These are phyloP conservation scores for Dermatemys mawii DNA, from an alignment of 2,113 vertebrate genomes.

Conservation along the genomic window DNA sequence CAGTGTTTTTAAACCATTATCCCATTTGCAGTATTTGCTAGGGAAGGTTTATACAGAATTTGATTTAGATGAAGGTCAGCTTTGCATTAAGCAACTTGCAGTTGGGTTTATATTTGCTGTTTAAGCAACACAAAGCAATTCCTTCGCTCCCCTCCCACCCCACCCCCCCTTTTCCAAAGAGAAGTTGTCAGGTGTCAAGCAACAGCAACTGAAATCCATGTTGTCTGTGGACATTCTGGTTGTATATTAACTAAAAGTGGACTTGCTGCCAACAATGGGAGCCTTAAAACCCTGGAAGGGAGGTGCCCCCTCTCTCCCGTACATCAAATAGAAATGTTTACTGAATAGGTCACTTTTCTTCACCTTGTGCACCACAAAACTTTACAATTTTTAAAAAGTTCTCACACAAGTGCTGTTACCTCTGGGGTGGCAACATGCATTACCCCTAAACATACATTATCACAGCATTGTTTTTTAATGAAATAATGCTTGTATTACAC, in stretches of 20 bases:
- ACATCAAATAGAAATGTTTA: not conserved
- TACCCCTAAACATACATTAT: not conserved
- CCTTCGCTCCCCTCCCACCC: conserved; percentile 21
- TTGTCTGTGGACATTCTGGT: conserved; percentile 52
- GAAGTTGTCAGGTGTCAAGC: conserved; percentile 21
- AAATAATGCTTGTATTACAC: not conserved
- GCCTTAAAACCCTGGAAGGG: not conserved
- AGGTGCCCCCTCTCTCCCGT: not conserved
- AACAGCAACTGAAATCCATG: conserved; percentile 23
- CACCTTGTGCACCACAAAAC: not conserved
- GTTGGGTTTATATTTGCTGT: conserved; percentile 9
- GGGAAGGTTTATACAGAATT: not conserved
- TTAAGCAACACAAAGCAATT: conserved; percentile 43
- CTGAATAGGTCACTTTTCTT: not conserved
- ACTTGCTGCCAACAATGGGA: not conserved
- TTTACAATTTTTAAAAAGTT: not conserved
- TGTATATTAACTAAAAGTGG: conserved; percentile 55
- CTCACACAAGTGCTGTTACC: not conserved
- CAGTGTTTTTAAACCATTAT: not conserved
- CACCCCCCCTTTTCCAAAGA: conserved; percentile 48
- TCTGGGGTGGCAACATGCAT: rapidly evolving
- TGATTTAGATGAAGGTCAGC: conserved; percentile 47
- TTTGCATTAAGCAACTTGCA: not conserved
- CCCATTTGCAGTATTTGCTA: not conserved
- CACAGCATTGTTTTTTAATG: not conserved